These are phyloP conservation scores for Enoplosus armatus DNA, from an alignment of 2,797 vertebrate species.

Conservation along the genomic window DNA sequence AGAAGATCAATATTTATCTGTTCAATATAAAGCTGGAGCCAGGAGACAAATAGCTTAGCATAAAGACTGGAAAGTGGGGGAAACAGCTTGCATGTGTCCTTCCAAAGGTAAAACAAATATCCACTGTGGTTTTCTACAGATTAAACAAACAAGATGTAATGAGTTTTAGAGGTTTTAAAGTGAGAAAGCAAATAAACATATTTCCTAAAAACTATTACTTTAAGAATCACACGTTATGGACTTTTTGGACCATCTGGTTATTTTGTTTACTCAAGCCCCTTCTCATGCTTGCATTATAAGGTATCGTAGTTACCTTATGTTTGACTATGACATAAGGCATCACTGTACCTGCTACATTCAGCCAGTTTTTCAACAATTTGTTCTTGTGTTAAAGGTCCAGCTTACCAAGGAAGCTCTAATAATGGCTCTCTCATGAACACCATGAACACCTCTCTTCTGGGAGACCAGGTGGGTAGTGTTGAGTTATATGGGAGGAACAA, in stretches of 20 bases:
- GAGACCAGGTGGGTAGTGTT: slow-evolving; percentile 72
- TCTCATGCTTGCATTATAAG: not conserved
- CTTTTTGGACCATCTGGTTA: not conserved
- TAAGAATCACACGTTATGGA: not conserved
- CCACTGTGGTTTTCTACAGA: too few relatives aligned
- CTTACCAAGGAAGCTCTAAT: slow-evolving; percentile 7
- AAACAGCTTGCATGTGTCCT: not conserved
- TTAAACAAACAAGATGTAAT: too few relatives aligned
- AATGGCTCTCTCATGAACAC: slow-evolving; percentile 34
- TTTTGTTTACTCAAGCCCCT: not conserved
- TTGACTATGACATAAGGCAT: not conserved
- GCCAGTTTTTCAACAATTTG: slow-evolving; percentile 10
- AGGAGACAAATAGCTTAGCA: not conserved
- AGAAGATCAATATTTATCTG: not conserved
- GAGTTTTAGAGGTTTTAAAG: not conserved
- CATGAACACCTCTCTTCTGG: slow-evolving; percentile 43
- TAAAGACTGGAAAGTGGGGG: not conserved
- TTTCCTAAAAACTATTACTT: not conserved
- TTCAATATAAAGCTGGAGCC: not conserved
- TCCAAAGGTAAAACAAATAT: not conserved
- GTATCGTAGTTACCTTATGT: too few relatives aligned
- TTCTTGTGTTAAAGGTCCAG: slow-evolving; percentile 70
- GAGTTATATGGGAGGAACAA: not conserved
- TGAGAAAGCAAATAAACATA: not conserved
- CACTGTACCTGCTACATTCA: not conserved